Base-by-base conservation (phyloP, 2,113 vertebrate genomes). In the Morone chrysops region DNA sequence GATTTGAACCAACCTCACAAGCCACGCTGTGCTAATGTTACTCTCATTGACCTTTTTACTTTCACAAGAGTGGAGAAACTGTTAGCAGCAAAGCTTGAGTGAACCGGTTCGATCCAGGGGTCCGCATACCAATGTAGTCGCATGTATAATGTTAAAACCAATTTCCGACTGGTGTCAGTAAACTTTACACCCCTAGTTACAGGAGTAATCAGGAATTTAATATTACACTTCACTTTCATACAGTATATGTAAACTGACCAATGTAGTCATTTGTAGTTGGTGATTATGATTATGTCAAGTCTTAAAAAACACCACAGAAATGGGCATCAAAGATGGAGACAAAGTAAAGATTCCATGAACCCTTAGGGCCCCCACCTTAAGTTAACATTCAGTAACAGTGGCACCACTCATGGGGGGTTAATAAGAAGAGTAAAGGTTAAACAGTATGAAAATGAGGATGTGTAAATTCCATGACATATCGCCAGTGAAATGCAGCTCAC, bases 391-490 rank as follows among this genome's bases (percentile, higher is more conserved):
- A 10, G 20, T 18, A 11, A 18, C n/a, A 66, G 40, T 48, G 50
- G 14, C 40, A 12, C 20, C 16, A 17, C 9, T 22, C 12, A 11
- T 1, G 6, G 3, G 6, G 20, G 13, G 13, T 22, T 13, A 16
- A 7, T 40, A 61, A 40, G 10, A 47, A 20, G 6, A 51, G 40
- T 67, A 47, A 41, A 70, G 3, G 36, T 60, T 40, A 31, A 41
- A n/a, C 45, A 43, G 31, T 18, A 25, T 71, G 14, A 54, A 16
- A 17, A 53, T 31, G 53, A 70, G 14, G 10, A 20, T 57, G 57
- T 40, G 45, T 18, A 80, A 65, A 79, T 79, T 84, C 87, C 84
- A 51, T 41, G 25, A 80, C 70, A 69, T 54, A 22, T 53, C 8
- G 1, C n/a, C 67, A 5, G 56, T 53, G 25, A 81, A 73, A 61